A percentile compares a stretch with the other conserved stretches of the same genome.
These are phyloP conservation scores for Sus cebifrons DNA, from an alignment of 2,797 vertebrate species.

Conservation along the genomic window DNA sequence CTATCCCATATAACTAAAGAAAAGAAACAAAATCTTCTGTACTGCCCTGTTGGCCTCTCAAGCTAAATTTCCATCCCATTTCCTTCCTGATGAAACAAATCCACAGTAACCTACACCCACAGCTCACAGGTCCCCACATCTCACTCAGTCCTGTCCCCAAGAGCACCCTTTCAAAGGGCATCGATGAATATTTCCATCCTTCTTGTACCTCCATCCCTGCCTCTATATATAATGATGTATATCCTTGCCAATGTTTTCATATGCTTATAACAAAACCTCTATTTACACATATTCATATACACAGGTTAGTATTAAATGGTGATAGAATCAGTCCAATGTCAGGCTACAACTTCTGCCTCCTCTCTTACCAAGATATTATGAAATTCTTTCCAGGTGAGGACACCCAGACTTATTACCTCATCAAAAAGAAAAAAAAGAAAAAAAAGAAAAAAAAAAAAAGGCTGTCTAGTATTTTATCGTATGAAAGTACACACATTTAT, in stretches of 20 bases:
- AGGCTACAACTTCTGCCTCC: background rate
- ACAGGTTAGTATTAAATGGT: background rate
- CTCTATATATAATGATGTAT: background rate
- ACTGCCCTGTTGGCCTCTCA: background rate
- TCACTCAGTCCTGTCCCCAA: background rate
- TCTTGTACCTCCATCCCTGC: background rate
- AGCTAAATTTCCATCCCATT: background rate
- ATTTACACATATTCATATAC: background rate
- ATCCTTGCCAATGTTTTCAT: background rate
- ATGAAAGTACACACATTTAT: background rate
- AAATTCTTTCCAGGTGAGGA: constrained; percentile 10
- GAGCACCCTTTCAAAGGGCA: background rate
- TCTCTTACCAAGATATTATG: background rate
- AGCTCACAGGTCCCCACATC: background rate
- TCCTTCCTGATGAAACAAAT: background rate
- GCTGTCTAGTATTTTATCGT: background rate
- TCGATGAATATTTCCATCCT: background rate
- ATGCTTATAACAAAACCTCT: background rate
- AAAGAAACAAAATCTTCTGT: background rate
- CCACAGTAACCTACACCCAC: accelerated
- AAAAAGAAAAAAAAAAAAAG: background rate
- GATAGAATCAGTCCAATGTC: background rate
- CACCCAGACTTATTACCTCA: background rate
- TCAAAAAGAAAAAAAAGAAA: background rate
- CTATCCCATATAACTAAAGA: background rate